Evolutionary conservation across 2,113 vertebrate species (phyloP).

Genomic region (Oryzias javanicus): DNA sequence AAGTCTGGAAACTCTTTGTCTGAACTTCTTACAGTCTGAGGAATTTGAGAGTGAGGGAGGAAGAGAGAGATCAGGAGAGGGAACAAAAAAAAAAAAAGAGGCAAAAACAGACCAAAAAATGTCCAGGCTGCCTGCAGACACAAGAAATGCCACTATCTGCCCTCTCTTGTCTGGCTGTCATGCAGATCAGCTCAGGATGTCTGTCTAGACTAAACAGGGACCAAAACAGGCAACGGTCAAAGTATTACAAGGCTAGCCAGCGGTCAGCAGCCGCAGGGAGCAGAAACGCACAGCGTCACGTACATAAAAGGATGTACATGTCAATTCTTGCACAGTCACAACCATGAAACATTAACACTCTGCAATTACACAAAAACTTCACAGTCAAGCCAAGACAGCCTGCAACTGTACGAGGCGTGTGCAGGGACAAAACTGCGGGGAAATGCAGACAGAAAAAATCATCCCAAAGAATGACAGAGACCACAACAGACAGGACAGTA

Average conservation of each 20-base stretch:
- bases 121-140: conserved; percentile 69
- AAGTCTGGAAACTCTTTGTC: conserved; percentile 73
- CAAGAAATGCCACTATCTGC: conserved; percentile 71
- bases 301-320: neutral
- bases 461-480: conserved; percentile 50
- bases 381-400: conserved; percentile 29
- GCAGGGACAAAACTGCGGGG: conserved; percentile 35
- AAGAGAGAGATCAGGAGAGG: conserved; percentile 32
- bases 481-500: conserved; percentile 57
- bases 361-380: conserved; percentile 47
- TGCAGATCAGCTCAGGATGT: conserved; percentile 73
- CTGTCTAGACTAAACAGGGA: conserved; percentile 76
- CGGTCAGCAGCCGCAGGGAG: conserved; percentile 58
- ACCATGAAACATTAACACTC: conserved; percentile 27
- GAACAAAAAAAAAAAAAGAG: conserved; percentile 5
- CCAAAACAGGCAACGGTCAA: conserved; percentile 61
- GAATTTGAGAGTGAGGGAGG: conserved; percentile 61
- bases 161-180: conserved; percentile 70
- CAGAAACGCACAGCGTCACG: conserved; percentile 26
- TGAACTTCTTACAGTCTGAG: conserved; percentile 63
- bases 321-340: conserved; percentile 13
- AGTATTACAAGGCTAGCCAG: conserved; percentile 59
- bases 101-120: conserved; percentile 27
- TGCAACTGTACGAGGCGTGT: conserved; percentile 44
- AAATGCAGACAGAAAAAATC: conserved; percentile 35